A percentile compares a stretch with the other conserved stretches of the same genome.
These are phyloP conservation scores for Cyprinodon brontotheroides DNA, from an alignment of 2,113 vertebrate genomes.

Conservation along the genomic window DNA sequence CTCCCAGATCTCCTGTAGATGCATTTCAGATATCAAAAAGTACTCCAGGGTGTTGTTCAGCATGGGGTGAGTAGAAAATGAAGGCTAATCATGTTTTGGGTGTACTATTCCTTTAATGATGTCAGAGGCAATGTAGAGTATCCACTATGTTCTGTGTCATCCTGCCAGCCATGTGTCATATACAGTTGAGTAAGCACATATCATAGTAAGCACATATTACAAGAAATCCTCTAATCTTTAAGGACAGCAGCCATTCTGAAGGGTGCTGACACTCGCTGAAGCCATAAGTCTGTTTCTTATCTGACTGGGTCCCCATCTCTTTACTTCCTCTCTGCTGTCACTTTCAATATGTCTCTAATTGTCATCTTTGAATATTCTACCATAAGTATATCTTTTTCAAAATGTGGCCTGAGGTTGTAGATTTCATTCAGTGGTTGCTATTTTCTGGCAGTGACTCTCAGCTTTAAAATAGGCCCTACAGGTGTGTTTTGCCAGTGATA, in stretches of 20 bases:
- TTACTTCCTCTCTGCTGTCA: not conserved
- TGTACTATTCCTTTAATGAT: too few relatives aligned
- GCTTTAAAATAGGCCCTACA: not conserved
- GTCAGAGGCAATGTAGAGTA: not conserved
- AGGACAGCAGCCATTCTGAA: not conserved
- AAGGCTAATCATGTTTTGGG: too few relatives aligned
- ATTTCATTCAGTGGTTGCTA: not conserved
- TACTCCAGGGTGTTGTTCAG: too few relatives aligned
- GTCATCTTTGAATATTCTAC: not conserved
- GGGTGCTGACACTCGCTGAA: not conserved
- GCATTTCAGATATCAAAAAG: too few relatives aligned
- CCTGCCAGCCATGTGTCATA: not conserved
- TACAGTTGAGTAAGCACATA: not conserved
- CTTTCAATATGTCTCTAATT: not conserved
- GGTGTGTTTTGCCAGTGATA: not conserved
- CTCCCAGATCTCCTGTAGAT: too few relatives aligned
- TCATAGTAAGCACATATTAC: not conserved
- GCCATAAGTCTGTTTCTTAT: not conserved
- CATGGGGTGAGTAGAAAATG: too few relatives aligned
- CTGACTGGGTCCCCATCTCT: not conserved
- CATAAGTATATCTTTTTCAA: not conserved
- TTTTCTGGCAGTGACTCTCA: not conserved
- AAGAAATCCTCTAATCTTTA: not conserved
- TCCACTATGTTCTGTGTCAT: not conserved
- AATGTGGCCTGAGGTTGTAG: too few relatives aligned